Evolutionary conservation across 2,113 vertebrate genomes (phyloP).

Genomic region (Dromiciops gliroides): DNA sequence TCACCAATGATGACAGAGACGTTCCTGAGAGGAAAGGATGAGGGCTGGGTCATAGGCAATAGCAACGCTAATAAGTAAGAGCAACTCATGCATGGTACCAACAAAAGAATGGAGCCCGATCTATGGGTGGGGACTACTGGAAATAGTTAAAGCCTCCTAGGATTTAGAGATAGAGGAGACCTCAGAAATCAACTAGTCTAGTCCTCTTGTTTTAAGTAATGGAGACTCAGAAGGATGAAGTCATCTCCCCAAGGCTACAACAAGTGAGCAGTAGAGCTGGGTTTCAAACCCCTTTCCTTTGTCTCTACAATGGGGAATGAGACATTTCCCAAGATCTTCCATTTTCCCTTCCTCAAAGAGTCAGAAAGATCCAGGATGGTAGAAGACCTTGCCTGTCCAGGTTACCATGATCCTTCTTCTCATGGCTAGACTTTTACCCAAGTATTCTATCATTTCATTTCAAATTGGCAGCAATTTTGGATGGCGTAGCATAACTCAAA

Average conservation of each 20-base stretch:
- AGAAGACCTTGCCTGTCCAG: not conserved
- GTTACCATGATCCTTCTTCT: not conserved
- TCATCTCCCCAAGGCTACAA: not conserved
- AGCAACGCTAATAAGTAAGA: not conserved
- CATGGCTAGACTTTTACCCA: not conserved
- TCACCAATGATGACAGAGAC: conserved; percentile 84
- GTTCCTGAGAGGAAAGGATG: conserved; percentile 75
- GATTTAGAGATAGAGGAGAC: not conserved
- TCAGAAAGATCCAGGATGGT: not conserved
- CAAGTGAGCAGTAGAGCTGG: not conserved
- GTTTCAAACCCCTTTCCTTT: not conserved
- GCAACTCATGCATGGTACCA: not conserved
- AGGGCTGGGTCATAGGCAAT: not conserved
- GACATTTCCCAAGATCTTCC: not conserved
- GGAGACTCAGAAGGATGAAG: not conserved
- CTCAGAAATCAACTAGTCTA: not conserved
- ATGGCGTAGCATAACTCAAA: not conserved
- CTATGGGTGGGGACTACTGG: not conserved
- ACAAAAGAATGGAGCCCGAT: not conserved
- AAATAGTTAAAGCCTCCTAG: not conserved
- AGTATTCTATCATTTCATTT: not conserved
- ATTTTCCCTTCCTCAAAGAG: not conserved
- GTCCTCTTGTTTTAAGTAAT: not conserved
- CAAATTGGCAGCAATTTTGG: not conserved
- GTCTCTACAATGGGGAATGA: not conserved